phyloP scores from a whole-genome alignment of 2,888 invertebrate genomes.

The Erannis defoliaria region DNA sequence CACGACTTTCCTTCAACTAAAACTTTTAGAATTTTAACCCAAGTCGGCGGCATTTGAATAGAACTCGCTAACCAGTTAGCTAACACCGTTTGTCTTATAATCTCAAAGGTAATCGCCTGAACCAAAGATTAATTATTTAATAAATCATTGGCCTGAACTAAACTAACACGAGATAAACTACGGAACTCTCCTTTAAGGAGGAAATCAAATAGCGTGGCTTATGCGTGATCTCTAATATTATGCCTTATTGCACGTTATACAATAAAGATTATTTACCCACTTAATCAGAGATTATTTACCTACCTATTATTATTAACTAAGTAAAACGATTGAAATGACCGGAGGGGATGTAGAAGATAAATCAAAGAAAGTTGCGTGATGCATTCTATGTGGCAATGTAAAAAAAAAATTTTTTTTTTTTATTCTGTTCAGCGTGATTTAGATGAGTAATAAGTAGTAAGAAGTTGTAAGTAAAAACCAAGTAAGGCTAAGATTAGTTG shows the following conservation, averaged over 20 bases:
- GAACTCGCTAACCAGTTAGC: too few species aligned
- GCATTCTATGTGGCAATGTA: not conserved
- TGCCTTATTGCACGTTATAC: not conserved
- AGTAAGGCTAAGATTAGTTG: too few species aligned
- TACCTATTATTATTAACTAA: not conserved
- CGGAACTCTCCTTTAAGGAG: not conserved
- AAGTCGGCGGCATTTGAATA: too few species aligned
- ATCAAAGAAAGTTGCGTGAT: not conserved
- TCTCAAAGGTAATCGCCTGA: too few species aligned
- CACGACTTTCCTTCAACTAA: too few species aligned
- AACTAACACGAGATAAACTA: not conserved
- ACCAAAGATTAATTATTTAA: too few species aligned
- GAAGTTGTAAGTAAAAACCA: too few species aligned
- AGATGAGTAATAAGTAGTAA: too few species aligned
- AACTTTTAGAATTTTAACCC: too few species aligned
- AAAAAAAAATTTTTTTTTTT: too few species aligned
- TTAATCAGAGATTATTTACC: not conserved
- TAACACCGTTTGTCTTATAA: too few species aligned
- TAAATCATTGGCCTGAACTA: not conserved
- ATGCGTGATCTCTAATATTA: slow-evolving; percentile 4
- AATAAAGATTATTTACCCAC: not conserved
- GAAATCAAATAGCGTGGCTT: not conserved
- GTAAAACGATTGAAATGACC: not conserved
- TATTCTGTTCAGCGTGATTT: too few species aligned
- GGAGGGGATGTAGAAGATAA: not conserved